Evolutionary conservation across 2,888 invertebrate species (phyloP).

Genomic region (Sepioteuthis lessoniana): DNA sequence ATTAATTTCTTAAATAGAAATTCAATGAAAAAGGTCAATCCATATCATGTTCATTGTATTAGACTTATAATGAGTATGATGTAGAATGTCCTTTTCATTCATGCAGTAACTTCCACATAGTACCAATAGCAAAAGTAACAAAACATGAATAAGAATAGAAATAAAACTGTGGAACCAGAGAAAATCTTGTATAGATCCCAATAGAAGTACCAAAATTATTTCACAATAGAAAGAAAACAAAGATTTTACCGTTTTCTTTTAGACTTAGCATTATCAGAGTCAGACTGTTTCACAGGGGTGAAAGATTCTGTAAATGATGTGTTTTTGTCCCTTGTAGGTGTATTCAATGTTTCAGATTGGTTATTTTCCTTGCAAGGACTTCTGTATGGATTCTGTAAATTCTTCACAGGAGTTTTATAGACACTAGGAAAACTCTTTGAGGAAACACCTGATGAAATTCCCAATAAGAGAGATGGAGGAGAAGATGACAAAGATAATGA

Average conservation of each 20-base stretch:
- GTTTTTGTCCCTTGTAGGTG: neutral
- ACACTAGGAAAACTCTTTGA: neutral
- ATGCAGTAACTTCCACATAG: no score
- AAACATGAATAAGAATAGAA: no score
- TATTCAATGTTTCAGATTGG: neutral
- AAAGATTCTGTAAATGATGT: neutral
- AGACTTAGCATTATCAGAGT: neutral
- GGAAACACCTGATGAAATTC: neutral
- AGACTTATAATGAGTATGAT: no score
- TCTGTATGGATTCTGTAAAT: neutral
- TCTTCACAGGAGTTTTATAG: slow-evolving; percentile 41
- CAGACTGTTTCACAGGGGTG: neutral
- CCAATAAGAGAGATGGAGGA: neutral
- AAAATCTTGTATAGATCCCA: no score
- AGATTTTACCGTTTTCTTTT: slow-evolving; percentile 40
- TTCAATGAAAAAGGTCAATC: no score
- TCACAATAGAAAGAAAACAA: neutral
- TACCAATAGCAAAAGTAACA: no score
- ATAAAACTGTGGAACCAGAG: no score
- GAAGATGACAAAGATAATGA: neutral
- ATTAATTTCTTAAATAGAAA: no score
- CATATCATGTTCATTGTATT: no score
- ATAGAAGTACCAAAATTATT: no score
- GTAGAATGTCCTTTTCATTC: no score
- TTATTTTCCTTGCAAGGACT: neutral